Evolutionary conservation across 1,140 invertebrate species (phyloP).

Genomic region (Cydia pomonella): DNA sequence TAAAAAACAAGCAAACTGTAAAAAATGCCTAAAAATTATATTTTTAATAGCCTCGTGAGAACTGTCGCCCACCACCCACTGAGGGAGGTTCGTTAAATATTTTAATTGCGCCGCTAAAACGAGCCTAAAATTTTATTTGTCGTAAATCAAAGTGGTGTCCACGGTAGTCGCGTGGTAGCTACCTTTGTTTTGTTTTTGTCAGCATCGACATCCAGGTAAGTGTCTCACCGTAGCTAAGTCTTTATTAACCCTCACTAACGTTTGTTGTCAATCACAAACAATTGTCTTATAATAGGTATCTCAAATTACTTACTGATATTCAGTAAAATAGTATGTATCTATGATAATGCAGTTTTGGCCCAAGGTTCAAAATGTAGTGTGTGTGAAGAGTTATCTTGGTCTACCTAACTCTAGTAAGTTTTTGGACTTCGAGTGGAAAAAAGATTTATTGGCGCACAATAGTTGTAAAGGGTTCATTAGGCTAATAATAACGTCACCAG

Average conservation of each 20-base stretch:
- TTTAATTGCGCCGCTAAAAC: constrained; percentile 77
- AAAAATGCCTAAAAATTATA: constrained; percentile 40
- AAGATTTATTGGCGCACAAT: neutral
- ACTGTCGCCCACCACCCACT: constrained; percentile 78
- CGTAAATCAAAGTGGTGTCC: constrained; percentile 73
- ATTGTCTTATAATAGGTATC: no score
- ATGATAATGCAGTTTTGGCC: no score
- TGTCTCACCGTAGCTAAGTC: neutral
- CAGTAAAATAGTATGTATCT: no score
- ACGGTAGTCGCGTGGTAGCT: constrained; percentile 58
- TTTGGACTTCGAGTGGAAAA: no score
- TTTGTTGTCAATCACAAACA: no score
- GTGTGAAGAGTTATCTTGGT: no score
- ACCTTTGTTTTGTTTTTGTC: constrained; percentile 43
- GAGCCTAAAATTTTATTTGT: constrained; percentile 69
- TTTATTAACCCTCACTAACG: constrained; percentile 1
- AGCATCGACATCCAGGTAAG: constrained; percentile 17
- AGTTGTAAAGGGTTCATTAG: constrained; percentile 10
- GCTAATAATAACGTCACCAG: constrained; percentile 47
- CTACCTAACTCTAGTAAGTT: no score
- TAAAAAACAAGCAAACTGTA: constrained; percentile 75
- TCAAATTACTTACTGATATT: no score
- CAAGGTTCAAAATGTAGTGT: no score
- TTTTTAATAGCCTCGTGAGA: constrained; percentile 78
- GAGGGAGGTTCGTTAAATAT: constrained; percentile 72